Evolutionary conservation across 2,888 invertebrate species (phyloP), one percentile per base, ranked within the genome.

Genomic region (Heliconius aoede): DNA sequence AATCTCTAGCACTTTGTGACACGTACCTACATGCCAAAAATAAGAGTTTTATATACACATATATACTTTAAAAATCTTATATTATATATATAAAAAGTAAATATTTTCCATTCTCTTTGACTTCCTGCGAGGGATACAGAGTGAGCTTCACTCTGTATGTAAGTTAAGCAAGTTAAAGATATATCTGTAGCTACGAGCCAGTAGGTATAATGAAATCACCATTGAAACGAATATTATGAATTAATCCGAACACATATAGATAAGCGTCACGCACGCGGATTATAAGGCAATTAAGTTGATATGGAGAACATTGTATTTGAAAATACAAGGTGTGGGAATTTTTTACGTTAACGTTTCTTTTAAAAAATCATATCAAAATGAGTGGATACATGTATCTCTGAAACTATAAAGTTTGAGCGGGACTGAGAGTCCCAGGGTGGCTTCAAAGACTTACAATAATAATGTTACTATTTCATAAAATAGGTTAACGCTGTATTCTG

Each of bases 221-320:
- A 80, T 80, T 78, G 77, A 75, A 79, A 80, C 75, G 79, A 79
- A 80, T 80, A 81, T 83, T 81, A 81, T 81, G 81, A 85, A 83
- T 85, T 87, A 88, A 88, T 86, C 86, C 85, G 75, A 79, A 82
- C 84, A 80, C 85, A 86, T 84, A 84, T 84, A 85, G 85, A 86
- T 84, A 83, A 82, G 79, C 81, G 85, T 86, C 90, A 90, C 90
- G 90, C 88, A 84, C 87, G 72, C 67, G 88, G 90, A 88, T 90
- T 90, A 90, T 87, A 88, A 84, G 86, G 85, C 88, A 89, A 90
- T 90, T 89, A 90, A 83, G 82, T 84, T 83, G 84, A 85, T 87
- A 84, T 79, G 84, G 80, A 84, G 83, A 83, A 83, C 82, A 84
- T 81, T 81, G 78, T 73, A 72, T 77, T 79, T 71, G 80, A 67